phyloP scores from a whole-genome alignment of 2,888 invertebrate genomes.

The Hemistola chrysoprasaria region DNA sequence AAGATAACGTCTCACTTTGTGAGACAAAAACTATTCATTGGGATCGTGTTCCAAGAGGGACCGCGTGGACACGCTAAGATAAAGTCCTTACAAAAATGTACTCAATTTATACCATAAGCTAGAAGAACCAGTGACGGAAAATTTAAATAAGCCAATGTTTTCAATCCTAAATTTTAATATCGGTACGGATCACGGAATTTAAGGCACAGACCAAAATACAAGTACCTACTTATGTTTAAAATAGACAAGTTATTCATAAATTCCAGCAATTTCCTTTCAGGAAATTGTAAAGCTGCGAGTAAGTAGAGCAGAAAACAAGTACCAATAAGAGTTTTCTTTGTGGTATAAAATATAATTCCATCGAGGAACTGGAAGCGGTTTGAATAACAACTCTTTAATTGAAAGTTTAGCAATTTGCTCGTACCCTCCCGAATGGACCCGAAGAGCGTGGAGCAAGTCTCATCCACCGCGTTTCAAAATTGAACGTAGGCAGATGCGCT shows the following conservation, averaged over 20 bases:
- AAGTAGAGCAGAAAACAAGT: slow-evolving; percentile 66
- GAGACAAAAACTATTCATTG: slow-evolving; percentile 35
- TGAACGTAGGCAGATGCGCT: slow-evolving; percentile 81
- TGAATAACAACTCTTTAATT: slow-evolving; percentile 82
- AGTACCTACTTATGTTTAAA: slow-evolving; percentile 44
- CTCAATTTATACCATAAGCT: slow-evolving; percentile 27
- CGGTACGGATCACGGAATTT: slow-evolving; percentile 32
- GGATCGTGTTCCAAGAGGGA: slow-evolving; percentile 29
- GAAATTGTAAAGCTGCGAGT: slow-evolving; percentile 58
- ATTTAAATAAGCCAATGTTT: slow-evolving; percentile 22
- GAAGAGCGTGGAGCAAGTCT: slow-evolving; percentile 70
- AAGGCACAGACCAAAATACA: slow-evolving; percentile 29
- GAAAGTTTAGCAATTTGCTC: slow-evolving; percentile 82
- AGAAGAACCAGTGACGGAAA: slow-evolving; percentile 17
- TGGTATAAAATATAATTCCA: slow-evolving; percentile 77
- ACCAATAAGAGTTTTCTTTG: slow-evolving; percentile 66
- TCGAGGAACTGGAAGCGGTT: slow-evolving; percentile 70
- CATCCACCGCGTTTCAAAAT: slow-evolving; percentile 79
- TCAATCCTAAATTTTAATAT: slow-evolving; percentile 18
- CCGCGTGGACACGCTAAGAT: slow-evolving; percentile 30
- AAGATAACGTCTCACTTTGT: slow-evolving; percentile 26
- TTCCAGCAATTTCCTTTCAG: slow-evolving; percentile 52
- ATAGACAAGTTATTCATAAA: slow-evolving; percentile 56
- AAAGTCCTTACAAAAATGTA: slow-evolving; percentile 27
- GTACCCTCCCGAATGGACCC: slow-evolving; percentile 78